Percentiles rank a stretch among this genome's conserved stretches.
These are phyloP conservation scores for Drosophila pandora DNA, from an alignment of 1,140 invertebrate genomes.

Conservation along the genomic window DNA sequence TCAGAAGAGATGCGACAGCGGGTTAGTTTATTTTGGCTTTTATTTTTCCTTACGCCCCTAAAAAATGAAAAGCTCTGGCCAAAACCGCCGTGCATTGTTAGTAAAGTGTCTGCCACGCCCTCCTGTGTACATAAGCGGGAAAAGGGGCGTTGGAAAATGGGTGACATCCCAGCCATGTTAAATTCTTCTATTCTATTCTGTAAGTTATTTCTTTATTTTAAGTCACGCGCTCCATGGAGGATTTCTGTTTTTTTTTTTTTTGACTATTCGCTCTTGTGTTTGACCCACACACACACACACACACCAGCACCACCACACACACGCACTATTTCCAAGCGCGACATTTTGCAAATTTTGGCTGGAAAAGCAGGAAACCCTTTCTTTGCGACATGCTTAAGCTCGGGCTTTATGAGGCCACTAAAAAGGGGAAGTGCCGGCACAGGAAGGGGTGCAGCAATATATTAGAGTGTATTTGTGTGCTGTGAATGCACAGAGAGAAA, in stretches of 20 bases:
- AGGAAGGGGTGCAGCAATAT: slow-evolving; percentile 53
- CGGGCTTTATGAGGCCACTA: slow-evolving; percentile 74
- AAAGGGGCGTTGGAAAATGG: background rate
- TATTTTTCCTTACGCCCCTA: slow-evolving; percentile 5
- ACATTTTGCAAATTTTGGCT: slow-evolving; percentile 66
- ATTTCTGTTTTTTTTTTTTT: slow-evolving; percentile 41
- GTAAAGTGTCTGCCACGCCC: slow-evolving; percentile 44
- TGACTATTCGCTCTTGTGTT: slow-evolving; percentile 18
- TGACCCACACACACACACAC: slow-evolving; percentile 39
- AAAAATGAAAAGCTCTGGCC: slow-evolving; percentile 62
- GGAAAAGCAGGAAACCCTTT: slow-evolving; percentile 74
- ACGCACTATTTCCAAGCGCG: slow-evolving; percentile 66
- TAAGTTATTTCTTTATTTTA: slow-evolving; percentile 81
- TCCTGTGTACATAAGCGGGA: slow-evolving; percentile 5
- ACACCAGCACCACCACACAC: slow-evolving; percentile 38
- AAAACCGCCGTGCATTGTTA: slow-evolving; percentile 45
- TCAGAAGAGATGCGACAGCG: slow-evolving; percentile 17
- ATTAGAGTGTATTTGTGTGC: slow-evolving; percentile 47
- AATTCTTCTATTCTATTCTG: slow-evolving; percentile 72
- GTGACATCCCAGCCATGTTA: slow-evolving; percentile 45
- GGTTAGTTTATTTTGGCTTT: background rate
- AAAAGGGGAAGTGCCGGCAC: slow-evolving; percentile 42
- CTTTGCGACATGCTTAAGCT: slow-evolving; percentile 75
- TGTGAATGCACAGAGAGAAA: slow-evolving; percentile 2
- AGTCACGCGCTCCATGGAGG: slow-evolving; percentile 54